Percentiles rank a stretch among this genome's conserved stretches.
Conservation (phyloP, 2,888 invertebrate genomes). For the Diplolepis rosae region DNA sequence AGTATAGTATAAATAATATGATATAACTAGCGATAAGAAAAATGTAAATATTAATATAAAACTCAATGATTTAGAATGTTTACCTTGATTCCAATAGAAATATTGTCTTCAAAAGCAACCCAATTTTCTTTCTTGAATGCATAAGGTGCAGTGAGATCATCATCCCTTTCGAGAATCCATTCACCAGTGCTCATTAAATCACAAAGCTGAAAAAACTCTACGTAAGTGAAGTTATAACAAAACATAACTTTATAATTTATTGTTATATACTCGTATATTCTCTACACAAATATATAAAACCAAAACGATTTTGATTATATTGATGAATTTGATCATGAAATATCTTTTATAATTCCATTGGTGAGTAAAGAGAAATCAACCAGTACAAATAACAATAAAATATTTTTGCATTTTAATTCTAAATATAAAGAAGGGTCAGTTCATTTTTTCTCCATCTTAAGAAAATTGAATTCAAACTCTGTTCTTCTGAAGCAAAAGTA, state of each 20-base stretch:
- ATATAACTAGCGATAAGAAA: background rate
- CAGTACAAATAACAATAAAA: no score
- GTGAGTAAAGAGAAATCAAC: no score
- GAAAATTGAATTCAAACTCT: no score
- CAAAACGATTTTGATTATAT: background rate
- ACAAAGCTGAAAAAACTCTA: conserved; percentile 57
- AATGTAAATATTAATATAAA: no score
- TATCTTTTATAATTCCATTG: background rate
- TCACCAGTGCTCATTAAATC: conserved; percentile 75
- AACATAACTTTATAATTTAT: background rate
- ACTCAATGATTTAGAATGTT: conserved; percentile 19
- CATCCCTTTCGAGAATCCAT: conserved; percentile 86
- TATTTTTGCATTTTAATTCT: no score
- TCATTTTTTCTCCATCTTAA: no score
- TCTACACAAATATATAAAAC: background rate
- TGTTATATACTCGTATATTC: background rate
- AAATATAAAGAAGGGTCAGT: no score
- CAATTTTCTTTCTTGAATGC: conserved; percentile 83
- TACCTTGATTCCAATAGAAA: conserved; percentile 83
- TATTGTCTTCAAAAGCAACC: conserved; percentile 85
- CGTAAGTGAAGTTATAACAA: conserved; percentile 10
- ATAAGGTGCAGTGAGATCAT: conserved; percentile 85
- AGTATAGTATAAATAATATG: conserved; percentile 5
- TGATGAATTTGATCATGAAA: background rate
- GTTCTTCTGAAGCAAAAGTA: no score